Conservation (phyloP, 2,113 vertebrate genomes). For the Mesoclemmys tuberculata region DNA sequence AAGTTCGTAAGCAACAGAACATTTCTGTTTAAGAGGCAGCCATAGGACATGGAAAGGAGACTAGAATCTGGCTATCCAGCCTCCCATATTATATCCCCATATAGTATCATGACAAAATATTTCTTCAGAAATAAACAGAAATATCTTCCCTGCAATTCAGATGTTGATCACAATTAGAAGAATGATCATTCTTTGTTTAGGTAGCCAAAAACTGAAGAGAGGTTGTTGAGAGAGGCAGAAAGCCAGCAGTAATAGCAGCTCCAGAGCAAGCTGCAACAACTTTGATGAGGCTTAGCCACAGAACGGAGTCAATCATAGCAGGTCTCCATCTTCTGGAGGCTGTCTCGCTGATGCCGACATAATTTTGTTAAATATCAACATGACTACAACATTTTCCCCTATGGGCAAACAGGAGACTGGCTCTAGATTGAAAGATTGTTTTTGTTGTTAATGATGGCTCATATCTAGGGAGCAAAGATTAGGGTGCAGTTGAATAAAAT, state of each 20-base stretch:
- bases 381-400: background rate
- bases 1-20: background rate
- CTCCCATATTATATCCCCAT: background rate
- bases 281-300: background rate
- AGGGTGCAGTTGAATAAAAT: background rate
- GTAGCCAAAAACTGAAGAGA: background rate
- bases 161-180: background rate
- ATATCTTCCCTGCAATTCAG: background rate
- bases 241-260: background rate
- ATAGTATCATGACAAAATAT: no score
- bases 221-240: background rate
- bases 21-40: background rate
- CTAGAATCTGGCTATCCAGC: background rate
- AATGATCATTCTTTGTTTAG: background rate
- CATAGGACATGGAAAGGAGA: background rate
- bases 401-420: background rate
- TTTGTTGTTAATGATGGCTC: background rate
- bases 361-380: no score
- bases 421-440: background rate
- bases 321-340: background rate
- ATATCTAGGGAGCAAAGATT: fast-evolving
- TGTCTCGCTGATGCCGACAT: background rate
- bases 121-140: background rate
- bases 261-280: background rate
- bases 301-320: background rate